These are phyloP conservation scores for Epinotia nisella DNA, from an alignment of 2,888 invertebrate species.

Conservation along the genomic window DNA sequence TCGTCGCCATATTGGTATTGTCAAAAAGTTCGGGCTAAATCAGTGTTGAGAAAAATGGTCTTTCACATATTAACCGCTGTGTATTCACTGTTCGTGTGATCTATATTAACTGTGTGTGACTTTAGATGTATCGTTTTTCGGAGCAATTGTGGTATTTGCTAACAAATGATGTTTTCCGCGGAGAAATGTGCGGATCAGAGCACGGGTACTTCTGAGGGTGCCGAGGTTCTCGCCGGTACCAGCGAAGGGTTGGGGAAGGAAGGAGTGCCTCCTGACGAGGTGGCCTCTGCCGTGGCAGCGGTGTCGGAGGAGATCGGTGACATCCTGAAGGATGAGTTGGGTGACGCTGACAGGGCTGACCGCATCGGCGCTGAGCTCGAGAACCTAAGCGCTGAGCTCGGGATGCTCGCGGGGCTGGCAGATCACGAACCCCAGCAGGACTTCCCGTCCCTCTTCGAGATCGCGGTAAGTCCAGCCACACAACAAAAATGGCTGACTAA, in stretches of 20 bases:
- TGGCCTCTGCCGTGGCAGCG: slow-evolving; percentile 75
- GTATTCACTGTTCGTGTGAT: slow-evolving; percentile 72
- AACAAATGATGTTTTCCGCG: slow-evolving; percentile 80
- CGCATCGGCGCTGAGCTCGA: slow-evolving; percentile 77
- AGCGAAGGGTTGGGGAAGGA: slow-evolving; percentile 65
- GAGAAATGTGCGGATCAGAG: slow-evolving; percentile 77
- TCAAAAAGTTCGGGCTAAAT: slow-evolving; percentile 80
- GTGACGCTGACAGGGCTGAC: slow-evolving; percentile 75
- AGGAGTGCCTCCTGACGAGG: slow-evolving; percentile 71
- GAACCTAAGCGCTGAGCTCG: slow-evolving; percentile 77
- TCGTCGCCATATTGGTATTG: slow-evolving; percentile 85
- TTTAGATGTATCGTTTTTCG: slow-evolving; percentile 80
- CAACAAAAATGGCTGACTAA: slow-evolving; percentile 62
- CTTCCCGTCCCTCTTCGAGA: slow-evolving; percentile 77
- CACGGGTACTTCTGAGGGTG: slow-evolving; percentile 66
- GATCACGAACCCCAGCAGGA: slow-evolving; percentile 74
- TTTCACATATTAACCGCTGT: slow-evolving; percentile 69
- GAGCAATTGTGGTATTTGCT: slow-evolving; percentile 72
- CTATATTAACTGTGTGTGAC: slow-evolving; percentile 67
- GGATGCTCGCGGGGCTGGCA: slow-evolving; percentile 74
- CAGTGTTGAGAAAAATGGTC: slow-evolving; percentile 80
- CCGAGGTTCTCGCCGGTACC: slow-evolving; percentile 68
- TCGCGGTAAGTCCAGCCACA: slow-evolving; percentile 69
- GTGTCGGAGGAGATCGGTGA: slow-evolving; percentile 80
- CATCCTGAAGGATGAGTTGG: slow-evolving; percentile 78